Evolutionary conservation across 2,888 invertebrate genomes (phyloP).

Genomic region (Andrena flavipes): DNA sequence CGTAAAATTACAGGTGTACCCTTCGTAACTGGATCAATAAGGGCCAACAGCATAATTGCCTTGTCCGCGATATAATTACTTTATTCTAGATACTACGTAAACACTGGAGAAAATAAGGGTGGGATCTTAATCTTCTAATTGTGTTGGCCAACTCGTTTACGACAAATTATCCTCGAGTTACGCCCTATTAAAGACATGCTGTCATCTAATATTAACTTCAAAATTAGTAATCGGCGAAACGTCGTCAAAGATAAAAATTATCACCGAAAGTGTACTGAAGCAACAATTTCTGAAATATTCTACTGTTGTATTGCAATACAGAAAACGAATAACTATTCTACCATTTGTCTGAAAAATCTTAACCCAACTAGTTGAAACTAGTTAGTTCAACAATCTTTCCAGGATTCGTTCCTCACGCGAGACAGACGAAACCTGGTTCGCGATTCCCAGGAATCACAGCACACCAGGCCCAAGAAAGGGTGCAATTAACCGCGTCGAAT

Average conservation of each 20-base stretch:
- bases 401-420: not conserved
- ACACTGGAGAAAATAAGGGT: not conserved
- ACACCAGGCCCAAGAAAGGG: not conserved
- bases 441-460: not conserved
- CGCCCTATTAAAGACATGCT: not conserved
- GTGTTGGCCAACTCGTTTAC: not conserved
- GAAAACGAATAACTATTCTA: too few relatives aligned
- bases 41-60: constrained; percentile 31
- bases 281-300: too few relatives aligned
- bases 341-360: too few relatives aligned
- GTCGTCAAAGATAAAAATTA: too few relatives aligned
- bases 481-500: constrained; percentile 49
- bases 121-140: constrained; percentile 43
- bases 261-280: too few relatives aligned
- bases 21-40: constrained; percentile 8
- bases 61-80: constrained; percentile 43
- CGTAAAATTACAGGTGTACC: constrained; percentile 36
- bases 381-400: not conserved
- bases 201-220: constrained; percentile 3
- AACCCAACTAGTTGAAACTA: too few relatives aligned
- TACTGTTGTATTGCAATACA: too few relatives aligned
- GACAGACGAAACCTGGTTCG: not conserved
- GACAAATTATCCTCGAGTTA: constrained; percentile 6
- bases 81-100: constrained; percentile 39
- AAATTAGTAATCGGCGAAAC: too few relatives aligned